phyloP scores from a whole-genome alignment of 2,888 invertebrate genomes.

The Meteorus colon region DNA sequence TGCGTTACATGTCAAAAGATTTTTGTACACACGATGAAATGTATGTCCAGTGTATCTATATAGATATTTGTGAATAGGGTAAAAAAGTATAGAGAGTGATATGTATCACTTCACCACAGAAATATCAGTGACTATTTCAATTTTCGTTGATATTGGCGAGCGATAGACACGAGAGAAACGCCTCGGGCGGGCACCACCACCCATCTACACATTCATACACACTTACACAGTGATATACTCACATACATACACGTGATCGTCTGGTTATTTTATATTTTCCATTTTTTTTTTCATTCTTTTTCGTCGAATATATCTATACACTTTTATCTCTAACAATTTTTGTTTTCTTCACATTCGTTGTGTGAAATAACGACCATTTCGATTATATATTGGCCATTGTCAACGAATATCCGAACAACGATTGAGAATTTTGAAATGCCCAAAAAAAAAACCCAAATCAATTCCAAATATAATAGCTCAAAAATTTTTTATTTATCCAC shows the following conservation, averaged over 20 bases:
- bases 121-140: conserved; percentile 69
- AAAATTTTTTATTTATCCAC: background rate
- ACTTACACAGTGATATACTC: background rate
- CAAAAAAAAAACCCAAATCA: background rate
- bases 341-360: background rate
- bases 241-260: background rate
- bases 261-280: background rate
- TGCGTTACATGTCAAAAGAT: background rate
- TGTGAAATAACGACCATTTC: background rate
- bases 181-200: background rate
- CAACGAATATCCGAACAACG: background rate
- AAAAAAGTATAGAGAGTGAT: conserved; percentile 19
- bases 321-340: background rate
- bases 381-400: conserved; percentile 1
- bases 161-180: conserved; percentile 56
- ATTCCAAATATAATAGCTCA: background rate
- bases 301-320: conserved; percentile 5
- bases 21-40: conserved; percentile 1
- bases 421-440: background rate
- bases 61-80: conserved; percentile 30
- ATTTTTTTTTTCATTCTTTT: background rate
- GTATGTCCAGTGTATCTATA: conserved; percentile 12
- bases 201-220: background rate
- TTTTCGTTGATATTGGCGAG: conserved; percentile 68
- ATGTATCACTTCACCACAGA: conserved; percentile 57